Conservation (phyloP, 1,140 invertebrate genomes). For the Notospermus geniculatus region DNA sequence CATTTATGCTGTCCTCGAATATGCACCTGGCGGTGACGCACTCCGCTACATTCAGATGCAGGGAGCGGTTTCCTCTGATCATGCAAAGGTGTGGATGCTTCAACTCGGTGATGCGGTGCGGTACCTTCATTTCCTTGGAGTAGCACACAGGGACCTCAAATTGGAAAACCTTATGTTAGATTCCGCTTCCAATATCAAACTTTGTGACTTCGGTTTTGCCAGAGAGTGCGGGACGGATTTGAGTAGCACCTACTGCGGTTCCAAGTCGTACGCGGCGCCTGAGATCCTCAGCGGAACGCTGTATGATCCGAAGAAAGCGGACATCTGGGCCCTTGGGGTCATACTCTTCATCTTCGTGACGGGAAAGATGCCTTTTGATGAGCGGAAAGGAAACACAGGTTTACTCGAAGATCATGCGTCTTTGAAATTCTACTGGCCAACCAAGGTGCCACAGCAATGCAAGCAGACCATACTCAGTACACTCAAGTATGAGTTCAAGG, state of each 20-base stretch:
- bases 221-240: conserved; percentile 48
- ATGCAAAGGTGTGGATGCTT: conserved; percentile 23
- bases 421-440: conserved; percentile 47
- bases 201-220: conserved; percentile 85
- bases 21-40: conserved; percentile 47
- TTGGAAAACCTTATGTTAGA: conserved; percentile 88
- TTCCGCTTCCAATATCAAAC: conserved; percentile 75
- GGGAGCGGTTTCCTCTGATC: conserved; percentile 48
- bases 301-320: conserved; percentile 52
- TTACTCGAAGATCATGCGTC: conserved; percentile 50
- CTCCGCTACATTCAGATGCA: conserved; percentile 49
- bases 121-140: conserved; percentile 81
- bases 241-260: conserved; percentile 68
- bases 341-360: conserved; percentile 55
- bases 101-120: conserved; percentile 64
- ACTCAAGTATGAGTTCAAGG: background rate
- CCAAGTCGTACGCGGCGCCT: conserved; percentile 69
- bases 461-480: background rate
- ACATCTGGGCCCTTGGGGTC: conserved; percentile 56
- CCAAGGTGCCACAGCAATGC: background rate
- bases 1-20: conserved; percentile 51
- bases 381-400: conserved; percentile 49
- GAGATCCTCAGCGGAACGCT: conserved; percentile 64
- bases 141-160: conserved; percentile 82
- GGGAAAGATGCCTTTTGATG: conserved; percentile 55